Conservation (phyloP, 2,113 vertebrate species). For the Chiloscyllium plagiosum region DNA sequence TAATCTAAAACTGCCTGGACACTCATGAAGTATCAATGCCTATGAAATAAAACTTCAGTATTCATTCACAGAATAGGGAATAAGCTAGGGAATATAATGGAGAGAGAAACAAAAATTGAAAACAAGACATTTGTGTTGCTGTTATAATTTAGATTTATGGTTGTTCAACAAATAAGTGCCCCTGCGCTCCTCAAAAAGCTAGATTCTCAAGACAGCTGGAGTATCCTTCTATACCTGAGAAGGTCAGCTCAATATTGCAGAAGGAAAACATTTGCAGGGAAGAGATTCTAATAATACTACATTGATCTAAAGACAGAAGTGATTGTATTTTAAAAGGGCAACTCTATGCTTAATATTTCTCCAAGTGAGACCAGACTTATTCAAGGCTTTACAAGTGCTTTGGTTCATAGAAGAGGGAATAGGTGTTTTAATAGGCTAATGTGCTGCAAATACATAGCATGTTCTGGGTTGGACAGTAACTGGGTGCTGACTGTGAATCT, state of each 20-base stretch:
- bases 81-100: background rate
- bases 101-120: background rate
- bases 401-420: background rate
- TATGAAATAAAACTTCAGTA: background rate
- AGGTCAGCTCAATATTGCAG: background rate
- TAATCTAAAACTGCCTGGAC: background rate
- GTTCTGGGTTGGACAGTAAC: background rate
- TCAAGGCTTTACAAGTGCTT: background rate
- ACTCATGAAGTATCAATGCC: too few relatives aligned
- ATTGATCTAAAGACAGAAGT: too few relatives aligned
- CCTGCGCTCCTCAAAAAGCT: background rate
- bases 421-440: background rate
- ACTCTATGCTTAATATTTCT: background rate
- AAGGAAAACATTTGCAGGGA: background rate
- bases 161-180: background rate
- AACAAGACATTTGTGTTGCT: constrained; percentile 3
- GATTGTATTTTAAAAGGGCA: background rate
- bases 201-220: background rate
- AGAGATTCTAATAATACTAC: background rate
- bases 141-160: background rate
- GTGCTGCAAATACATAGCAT: background rate
- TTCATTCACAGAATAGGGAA: background rate
- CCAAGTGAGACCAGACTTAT: background rate
- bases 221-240: background rate
- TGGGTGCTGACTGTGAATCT: background rate